Conservation (phyloP, 2,888 invertebrate genomes). For the Meliscaeva auricollis region DNA sequence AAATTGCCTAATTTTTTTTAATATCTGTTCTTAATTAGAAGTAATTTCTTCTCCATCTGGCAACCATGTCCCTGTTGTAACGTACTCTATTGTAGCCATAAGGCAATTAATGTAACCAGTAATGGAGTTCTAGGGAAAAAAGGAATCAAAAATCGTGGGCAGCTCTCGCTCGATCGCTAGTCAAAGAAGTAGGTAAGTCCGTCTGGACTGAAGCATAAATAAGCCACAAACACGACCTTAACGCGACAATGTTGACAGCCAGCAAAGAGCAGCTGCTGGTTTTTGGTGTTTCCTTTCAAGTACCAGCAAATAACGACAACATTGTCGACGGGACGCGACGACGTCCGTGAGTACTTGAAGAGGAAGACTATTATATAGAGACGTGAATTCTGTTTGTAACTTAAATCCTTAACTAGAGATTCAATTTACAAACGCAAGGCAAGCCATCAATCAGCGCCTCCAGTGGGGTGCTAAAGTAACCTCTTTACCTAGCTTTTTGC, state of each 20-base stretch:
- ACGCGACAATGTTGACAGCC: slow-evolving; percentile 75
- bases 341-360: not conserved
- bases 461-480: slow-evolving; percentile 16
- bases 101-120: slow-evolving; percentile 69
- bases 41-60: too few species aligned
- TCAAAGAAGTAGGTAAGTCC: slow-evolving; percentile 49
- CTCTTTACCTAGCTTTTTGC: not conserved
- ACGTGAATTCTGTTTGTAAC: slow-evolving; percentile 48
- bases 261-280: slow-evolving; percentile 71
- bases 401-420: slow-evolving; percentile 54
- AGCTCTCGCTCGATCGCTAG: slow-evolving; percentile 35
- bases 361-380: slow-evolving; percentile 39
- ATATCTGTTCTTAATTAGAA: too few species aligned
- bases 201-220: slow-evolving; percentile 71
- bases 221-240: slow-evolving; percentile 74
- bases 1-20: too few species aligned
- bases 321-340: not conserved
- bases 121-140: slow-evolving; percentile 61
- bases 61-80: slow-evolving; percentile 8
- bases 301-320: slow-evolving; percentile 9
- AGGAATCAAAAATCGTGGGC: slow-evolving; percentile 68
- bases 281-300: slow-evolving; percentile 61
- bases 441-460: slow-evolving; percentile 71
- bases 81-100: slow-evolving; percentile 22
- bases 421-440: slow-evolving; percentile 61